Conservation (phyloP, 1,140 invertebrate genomes). For the Linepithema humile region DNA sequence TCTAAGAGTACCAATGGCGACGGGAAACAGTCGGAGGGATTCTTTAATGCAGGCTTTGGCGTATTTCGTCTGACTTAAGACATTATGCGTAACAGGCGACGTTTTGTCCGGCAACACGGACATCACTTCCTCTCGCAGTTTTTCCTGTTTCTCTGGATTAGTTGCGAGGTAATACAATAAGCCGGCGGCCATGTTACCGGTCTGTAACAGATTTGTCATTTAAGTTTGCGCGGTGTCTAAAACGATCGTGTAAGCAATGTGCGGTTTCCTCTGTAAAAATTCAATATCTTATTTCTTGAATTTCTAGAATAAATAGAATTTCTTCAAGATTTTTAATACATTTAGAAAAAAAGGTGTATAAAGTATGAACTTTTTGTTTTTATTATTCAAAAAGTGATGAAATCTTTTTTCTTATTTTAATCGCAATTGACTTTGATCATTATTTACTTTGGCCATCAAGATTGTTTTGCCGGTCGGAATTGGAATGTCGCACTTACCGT, state of each 20-base stretch:
- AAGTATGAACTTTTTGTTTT: not conserved
- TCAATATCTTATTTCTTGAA: not conserved
- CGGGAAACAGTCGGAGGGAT: constrained; percentile 85
- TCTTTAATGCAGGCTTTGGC: constrained; percentile 89
- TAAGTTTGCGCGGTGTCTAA: not conserved
- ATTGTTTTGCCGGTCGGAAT: not conserved
- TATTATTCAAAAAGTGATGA: not conserved
- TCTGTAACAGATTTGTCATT: constrained; percentile 68
- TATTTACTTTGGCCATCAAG: not conserved
- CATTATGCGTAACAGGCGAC: constrained; percentile 83
- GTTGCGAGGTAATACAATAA: constrained; percentile 87
- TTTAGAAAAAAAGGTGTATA: too few species aligned
- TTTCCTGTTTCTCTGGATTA: constrained; percentile 87
- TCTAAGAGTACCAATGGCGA: constrained; percentile 82
- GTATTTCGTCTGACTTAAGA: constrained; percentile 85
- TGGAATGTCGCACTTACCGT: constrained; percentile 84
- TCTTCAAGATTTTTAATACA: too few species aligned
- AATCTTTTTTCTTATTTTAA: not conserved
- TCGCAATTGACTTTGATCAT: not conserved
- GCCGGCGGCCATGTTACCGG: constrained; percentile 73
- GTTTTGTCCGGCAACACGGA: constrained; percentile 82
- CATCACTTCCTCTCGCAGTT: constrained; percentile 87
- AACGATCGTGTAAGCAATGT: not conserved
- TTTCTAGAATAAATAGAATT: not conserved
- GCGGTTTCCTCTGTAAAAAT: not conserved